phyloP scores from a whole-genome alignment of 2,888 invertebrate species.

The Epinotia demarniana region DNA sequence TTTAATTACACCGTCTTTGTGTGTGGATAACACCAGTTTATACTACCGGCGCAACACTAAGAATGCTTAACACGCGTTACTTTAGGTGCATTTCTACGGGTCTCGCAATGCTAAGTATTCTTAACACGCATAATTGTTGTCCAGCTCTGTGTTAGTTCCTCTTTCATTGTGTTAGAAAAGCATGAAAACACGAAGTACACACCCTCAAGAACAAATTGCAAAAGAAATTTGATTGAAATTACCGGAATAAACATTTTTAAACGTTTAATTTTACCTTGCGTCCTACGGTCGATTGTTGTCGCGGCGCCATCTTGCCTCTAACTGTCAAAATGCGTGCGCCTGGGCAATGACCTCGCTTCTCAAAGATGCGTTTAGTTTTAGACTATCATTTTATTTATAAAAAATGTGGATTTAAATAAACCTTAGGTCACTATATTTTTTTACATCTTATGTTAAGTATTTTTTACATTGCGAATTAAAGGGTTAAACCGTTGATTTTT shows the following conservation, averaged over 20 bases:
- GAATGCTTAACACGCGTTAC: constrained; percentile 6
- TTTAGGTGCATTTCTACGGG: neutral
- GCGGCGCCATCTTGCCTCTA: constrained; percentile 17
- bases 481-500: too few relatives aligned
- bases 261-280: constrained; percentile 1
- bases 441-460: neutral
- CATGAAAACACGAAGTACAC: constrained; percentile 3
- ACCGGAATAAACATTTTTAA: constrained; percentile 5
- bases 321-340: constrained; percentile 13
- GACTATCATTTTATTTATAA: constrained; percentile 3
- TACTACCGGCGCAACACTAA: too few relatives aligned
- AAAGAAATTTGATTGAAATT: neutral
- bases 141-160: neutral
- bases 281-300: neutral
- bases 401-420: neutral
- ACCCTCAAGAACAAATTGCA: constrained; percentile 4
- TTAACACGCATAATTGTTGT: neutral
- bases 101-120: constrained; percentile 8
- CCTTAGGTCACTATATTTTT: neutral
- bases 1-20: too few relatives aligned
- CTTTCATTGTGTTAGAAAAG: constrained; percentile 1
- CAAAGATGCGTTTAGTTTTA: neutral
- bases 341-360: constrained; percentile 10
- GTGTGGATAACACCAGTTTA: too few relatives aligned
- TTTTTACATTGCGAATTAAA: too few relatives aligned